Evolutionary conservation across 2,888 invertebrate species (phyloP).

Genomic region (Rotaria sp.): DNA sequence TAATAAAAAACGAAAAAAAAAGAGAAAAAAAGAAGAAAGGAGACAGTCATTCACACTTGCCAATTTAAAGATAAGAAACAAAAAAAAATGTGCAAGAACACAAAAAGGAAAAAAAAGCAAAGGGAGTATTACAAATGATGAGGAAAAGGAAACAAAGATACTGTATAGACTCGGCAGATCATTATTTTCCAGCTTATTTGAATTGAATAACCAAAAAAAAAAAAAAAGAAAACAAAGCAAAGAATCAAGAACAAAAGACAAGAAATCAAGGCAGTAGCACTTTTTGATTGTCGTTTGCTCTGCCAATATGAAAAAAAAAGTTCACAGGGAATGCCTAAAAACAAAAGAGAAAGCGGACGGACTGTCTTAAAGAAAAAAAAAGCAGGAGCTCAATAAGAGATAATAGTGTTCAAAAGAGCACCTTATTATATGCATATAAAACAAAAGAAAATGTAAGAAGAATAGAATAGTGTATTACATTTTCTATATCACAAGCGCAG

Average conservation of each 20-base stretch:
- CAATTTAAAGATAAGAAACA: not conserved
- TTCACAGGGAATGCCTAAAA: not conserved
- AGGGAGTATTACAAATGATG: not conserved
- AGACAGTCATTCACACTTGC: not conserved
- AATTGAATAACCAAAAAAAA: not conserved
- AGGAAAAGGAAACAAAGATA: not conserved
- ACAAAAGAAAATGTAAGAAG: not conserved
- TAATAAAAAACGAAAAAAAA: too few species aligned
- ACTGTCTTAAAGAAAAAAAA: not conserved
- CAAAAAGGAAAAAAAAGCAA: not conserved
- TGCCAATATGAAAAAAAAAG: not conserved
- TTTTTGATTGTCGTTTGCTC: not conserved
- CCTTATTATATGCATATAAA: not conserved
- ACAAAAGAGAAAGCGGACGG: not conserved
- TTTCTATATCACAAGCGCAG: conserved; percentile 2
- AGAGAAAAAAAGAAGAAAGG: not conserved
- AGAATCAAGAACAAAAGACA: not conserved
- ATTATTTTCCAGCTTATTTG: not conserved
- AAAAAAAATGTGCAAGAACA: not conserved
- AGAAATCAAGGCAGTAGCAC: not conserved
- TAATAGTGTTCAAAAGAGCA: conserved; percentile 17
- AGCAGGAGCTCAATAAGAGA: not conserved
- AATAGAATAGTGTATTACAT: not conserved
- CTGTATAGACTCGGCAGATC: conserved; percentile 5
- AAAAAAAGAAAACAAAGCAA: not conserved